Evolutionary conservation across 2,888 invertebrate species (phyloP), one percentile per base, ranked within the genome.

Genomic region (Arrhopalites spinosus): DNA sequence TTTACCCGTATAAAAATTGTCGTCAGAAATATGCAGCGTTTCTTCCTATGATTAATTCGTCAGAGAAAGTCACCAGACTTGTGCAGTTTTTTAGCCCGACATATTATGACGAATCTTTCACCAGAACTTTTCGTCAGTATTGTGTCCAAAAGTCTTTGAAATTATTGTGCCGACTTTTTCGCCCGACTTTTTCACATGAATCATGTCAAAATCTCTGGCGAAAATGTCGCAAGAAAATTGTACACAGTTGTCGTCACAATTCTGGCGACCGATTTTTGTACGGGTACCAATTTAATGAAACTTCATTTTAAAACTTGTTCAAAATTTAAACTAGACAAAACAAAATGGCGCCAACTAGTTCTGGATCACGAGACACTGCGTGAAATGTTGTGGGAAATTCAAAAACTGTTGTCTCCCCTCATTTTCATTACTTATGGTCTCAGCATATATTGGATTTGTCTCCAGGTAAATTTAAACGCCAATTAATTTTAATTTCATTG

Each of bases 371-470:
- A 47, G 15, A 47, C 27, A 13, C 20, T 73, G 36, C 15, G 25
- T n/a, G 25, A 30, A 8, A 45, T 47, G 1, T 61, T 73, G 15
- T 7, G 17, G 15, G 43, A 45, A 7, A 23, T 73, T 17, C 27
- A 64, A 3, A 5, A 20, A 0, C 64, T 73, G n/a, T 29, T 73
- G n/a, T 73, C 73, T 5, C 73, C 73, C 1, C 45, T 73, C 25
- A 64, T 73, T 17, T 63, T 73, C 25, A 11, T 64, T 11, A 64
- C 73, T 20, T 73, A 45, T 29, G 73, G 23, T 5, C 23, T 47
- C 15, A 73, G 64, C 47, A 27, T 61, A 15, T 73, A 73, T 25
- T 73, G 47, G 17, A 27, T 73, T 7, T 73, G 73, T 63, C 23
- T 61, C 23, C 73, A 73, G 50, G 73, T 73, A 30, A 36, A n/a